phyloP scores from a whole-genome alignment of 2,113 vertebrate genomes.

The Hemicordylus capensis region DNA sequence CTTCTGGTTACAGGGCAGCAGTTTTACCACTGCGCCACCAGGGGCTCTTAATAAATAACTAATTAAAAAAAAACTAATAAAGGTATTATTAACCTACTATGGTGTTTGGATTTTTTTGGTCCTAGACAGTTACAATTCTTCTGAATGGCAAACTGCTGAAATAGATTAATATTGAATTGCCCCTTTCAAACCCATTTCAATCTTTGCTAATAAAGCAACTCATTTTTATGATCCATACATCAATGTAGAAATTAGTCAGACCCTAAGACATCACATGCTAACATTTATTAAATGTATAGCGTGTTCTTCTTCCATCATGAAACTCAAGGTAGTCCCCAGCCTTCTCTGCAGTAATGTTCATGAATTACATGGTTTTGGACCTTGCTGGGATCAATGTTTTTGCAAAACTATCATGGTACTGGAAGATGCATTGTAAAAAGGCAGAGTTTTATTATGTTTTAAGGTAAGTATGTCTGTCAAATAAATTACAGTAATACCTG shows the following conservation, averaged over 20 bases:
- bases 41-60: too few relatives aligned
- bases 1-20: too few relatives aligned
- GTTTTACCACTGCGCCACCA: too few relatives aligned
- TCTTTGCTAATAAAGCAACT: conserved; percentile 32
- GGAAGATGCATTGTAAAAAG: not conserved
- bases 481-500: not conserved
- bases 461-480: not conserved
- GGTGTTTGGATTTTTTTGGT: too few relatives aligned
- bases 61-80: too few relatives aligned
- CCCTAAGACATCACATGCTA: conserved; percentile 29
- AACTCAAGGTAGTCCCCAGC: too few relatives aligned
- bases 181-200: conserved; percentile 23
- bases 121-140: conserved; percentile 12
- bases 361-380: too few relatives aligned
- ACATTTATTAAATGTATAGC: conserved; percentile 33
- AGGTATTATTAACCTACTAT: too few relatives aligned
- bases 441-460: not conserved
- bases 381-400: not conserved
- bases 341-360: too few relatives aligned
- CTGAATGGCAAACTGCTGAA: conserved; percentile 45
- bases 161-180: conserved; percentile 28
- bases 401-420: not conserved
- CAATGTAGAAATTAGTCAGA: conserved; percentile 21
- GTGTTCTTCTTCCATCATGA: not conserved
- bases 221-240: conserved; percentile 1